Evolutionary conservation across 2,113 vertebrate species (phyloP).

Genomic region (Mungos mungo): DNA sequence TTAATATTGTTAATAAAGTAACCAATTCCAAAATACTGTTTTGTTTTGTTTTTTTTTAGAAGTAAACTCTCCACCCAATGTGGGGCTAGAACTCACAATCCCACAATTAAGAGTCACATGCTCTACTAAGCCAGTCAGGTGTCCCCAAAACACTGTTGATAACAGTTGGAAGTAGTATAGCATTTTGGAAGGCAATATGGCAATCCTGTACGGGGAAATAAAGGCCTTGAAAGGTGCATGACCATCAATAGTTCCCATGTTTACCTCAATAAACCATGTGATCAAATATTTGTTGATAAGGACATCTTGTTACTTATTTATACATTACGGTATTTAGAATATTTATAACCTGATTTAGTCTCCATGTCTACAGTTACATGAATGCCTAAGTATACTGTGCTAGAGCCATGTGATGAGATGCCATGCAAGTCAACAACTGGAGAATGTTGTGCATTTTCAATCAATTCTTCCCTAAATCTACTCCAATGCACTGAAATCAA

Average conservation of each 20-base stretch:
- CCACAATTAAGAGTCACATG: not conserved
- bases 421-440: not conserved
- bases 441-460: not conserved
- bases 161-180: not conserved
- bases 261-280: not conserved
- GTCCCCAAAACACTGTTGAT: not conserved
- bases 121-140: not conserved
- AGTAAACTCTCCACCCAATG: not conserved
- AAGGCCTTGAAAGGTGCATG: not conserved
- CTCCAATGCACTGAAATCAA: not conserved
- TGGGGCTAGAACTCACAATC: not conserved
- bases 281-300: not conserved
- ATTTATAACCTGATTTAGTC: not conserved
- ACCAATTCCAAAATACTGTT: not conserved
- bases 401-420: not conserved
- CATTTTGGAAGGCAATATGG: slow-evolving; percentile 5
- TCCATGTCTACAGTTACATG: not conserved
- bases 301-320: not conserved
- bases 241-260: not conserved
- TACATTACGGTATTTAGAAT: not conserved
- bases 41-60: not conserved
- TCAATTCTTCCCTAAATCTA: not conserved
- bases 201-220: not conserved
- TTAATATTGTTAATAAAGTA: not conserved
- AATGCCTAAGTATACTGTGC: not conserved